These are phyloP conservation scores for Lytechinus pictus DNA, from an alignment of 35 echinoderm and acorn worm species.

Conservation along the genomic window DNA sequence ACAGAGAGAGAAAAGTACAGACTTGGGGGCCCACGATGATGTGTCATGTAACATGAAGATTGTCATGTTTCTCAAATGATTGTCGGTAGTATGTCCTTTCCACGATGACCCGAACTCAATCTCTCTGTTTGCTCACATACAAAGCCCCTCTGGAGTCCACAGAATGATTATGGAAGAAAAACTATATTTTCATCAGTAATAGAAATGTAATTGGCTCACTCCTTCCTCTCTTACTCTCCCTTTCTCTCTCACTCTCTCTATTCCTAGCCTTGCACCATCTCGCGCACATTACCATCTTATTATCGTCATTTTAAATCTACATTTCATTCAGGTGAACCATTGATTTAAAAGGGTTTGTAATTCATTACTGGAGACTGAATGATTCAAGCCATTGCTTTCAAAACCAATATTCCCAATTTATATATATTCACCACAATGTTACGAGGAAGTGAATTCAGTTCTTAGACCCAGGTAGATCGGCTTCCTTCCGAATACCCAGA, in stretches of 20 bases:
- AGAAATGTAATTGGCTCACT: neutral
- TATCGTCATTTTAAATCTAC: too few species aligned
- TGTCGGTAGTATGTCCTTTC: slow-evolving; percentile 8
- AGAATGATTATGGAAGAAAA: neutral
- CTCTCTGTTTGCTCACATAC: slow-evolving; percentile 1
- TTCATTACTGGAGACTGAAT: too few species aligned
- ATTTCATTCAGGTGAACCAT: too few species aligned
- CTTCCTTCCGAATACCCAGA: too few species aligned
- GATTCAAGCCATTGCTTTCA: too few species aligned
- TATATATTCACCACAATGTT: too few species aligned
- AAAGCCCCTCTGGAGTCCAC: slow-evolving; percentile 7
- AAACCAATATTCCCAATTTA: too few species aligned
- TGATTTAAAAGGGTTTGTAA: too few species aligned
- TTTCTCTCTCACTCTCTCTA: neutral
- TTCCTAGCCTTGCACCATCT: too few species aligned
- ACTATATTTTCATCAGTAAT: neutral
- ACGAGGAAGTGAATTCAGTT: too few species aligned
- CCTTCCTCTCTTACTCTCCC: neutral
- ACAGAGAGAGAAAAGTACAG: neutral
- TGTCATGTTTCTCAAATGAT: slow-evolving; percentile 19
- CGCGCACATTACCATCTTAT: too few species aligned
- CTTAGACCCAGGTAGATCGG: too few species aligned
- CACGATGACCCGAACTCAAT: neutral
- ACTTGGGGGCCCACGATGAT: neutral
- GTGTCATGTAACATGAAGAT: slow-evolving; percentile 2